phyloP scores from a whole-genome alignment of 2,888 invertebrate species.

The Zhengitettix transpicula region DNA sequence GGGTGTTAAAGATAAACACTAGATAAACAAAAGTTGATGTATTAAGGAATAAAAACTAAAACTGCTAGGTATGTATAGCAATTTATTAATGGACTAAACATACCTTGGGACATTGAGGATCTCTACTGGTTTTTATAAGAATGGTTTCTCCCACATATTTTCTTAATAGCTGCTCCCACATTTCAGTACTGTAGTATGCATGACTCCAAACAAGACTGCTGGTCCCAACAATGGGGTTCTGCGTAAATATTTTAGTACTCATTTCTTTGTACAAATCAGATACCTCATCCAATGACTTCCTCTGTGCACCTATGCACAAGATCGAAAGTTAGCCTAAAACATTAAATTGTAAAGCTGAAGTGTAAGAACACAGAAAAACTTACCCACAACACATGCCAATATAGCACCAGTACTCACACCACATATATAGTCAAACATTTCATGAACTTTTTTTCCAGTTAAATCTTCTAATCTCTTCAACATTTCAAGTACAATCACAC shows the following conservation, averaged over 20 bases:
- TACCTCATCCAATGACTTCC: conserved; percentile 39
- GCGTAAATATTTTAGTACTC: conserved; percentile 47
- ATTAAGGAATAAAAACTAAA: too few relatives aligned
- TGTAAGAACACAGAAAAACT: conserved; percentile 12
- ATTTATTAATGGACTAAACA: conserved; percentile 3
- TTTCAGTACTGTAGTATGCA: conserved; percentile 71
- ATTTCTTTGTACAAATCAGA: conserved; percentile 40
- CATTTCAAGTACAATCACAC: conserved; percentile 72
- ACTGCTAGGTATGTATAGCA: too few relatives aligned
- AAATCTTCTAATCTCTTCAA: conserved; percentile 57
- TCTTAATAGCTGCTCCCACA: conserved; percentile 64
- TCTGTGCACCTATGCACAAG: conserved; percentile 32
- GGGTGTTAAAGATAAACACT: too few relatives aligned
- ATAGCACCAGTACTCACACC: conserved; percentile 77
- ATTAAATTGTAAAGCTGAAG: too few relatives aligned
- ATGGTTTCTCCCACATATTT: conserved; percentile 42
- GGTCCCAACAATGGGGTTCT: conserved; percentile 47
- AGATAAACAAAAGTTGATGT: too few relatives aligned
- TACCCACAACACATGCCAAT: conserved; percentile 54
- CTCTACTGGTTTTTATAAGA: conserved; percentile 40
- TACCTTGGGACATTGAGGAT: conserved; percentile 38
- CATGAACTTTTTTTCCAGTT: conserved; percentile 46
- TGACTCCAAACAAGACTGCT: conserved; percentile 68
- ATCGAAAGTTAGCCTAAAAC: neutral
- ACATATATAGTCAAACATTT: conserved; percentile 76